Evolutionary conservation across 23 tunicate species (phyloP), one percentile per base, ranked within the genome.

Genomic region (Trididemnum miniatum): DNA sequence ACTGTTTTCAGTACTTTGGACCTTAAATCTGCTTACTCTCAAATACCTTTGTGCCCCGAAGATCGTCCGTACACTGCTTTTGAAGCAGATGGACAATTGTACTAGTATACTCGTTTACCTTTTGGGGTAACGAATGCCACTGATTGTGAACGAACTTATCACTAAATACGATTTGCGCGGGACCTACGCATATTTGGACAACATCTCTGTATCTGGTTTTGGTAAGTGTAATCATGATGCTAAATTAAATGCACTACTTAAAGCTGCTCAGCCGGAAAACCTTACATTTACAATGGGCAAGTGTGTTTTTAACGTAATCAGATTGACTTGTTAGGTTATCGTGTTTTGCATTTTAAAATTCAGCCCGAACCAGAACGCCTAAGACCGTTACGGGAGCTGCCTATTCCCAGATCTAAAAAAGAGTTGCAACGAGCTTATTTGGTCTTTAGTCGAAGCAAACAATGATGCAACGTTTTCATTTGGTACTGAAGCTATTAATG

Each of bases 51-150:
- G 22, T 23, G n/a, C 12, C 31, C 54, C n/a, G 54, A 18, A 59
- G 82, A 78, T 20, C 44, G 82, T 3, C 69, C 23, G 3, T 78
- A 22, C 34, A 78, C 82, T 2, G 82, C 82, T 29, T 78, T 78
- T 31, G 5, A 78, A 35, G 60, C 75, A 3, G 27, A 27, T 3
- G 62, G 62, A 20, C 12, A 59, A 52, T 33, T 78, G 12, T 78
- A 4, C 35, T 76, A 78, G 74, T 60, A 32, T 20, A 34, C 18
- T 7, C 35, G 75, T 20, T 7, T 60, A 27, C 82, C 36, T 4
- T 78, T 78, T 30, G 74, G 26, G 22, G 25, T n/a, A 59, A 35
- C 2, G 60, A 78, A 2, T 33, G 38, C 24, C 82, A 78, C 32
- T 20, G 82, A 20, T 20, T 57, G 20, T 78, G 4, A 76, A 78